A percentile compares a stretch with the other conserved stretches of the same genome.
phyloP scores from a whole-genome alignment of 1,140 invertebrate genomes.

The Penaeus japonicus region DNA sequence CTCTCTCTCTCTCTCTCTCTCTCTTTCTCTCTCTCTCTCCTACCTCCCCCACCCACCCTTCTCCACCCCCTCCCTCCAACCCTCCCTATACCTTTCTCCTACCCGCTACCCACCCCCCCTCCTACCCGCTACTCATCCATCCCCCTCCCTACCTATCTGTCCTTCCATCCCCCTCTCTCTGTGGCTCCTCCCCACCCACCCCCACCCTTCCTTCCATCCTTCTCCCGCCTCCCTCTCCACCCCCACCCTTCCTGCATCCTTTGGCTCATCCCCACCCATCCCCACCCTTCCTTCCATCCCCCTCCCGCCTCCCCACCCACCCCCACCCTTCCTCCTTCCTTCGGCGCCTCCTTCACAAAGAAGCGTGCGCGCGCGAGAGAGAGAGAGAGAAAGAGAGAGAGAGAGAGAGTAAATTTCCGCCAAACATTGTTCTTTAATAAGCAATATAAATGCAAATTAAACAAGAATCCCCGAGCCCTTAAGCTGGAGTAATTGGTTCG shows the following conservation, averaged over 20 bases:
- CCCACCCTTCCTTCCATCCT: no score
- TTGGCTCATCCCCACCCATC: no score
- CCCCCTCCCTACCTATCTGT: no score
- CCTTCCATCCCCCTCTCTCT: no score
- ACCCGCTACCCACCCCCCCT: neutral
- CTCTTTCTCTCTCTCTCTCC: neutral
- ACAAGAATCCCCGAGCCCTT: neutral
- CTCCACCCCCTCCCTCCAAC: neutral
- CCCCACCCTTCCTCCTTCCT: no score
- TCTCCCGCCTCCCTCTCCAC: no score
- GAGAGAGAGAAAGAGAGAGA: conserved; percentile 9
- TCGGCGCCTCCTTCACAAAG: no score
- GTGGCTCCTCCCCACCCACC: no score
- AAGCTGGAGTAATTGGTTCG: neutral
- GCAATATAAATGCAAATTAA: conserved; percentile 24
- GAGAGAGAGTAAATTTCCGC: neutral
- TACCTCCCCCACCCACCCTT: neutral
- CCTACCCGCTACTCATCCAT: neutral
- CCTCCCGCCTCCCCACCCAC: no score
- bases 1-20: neutral
- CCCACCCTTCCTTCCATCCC: no score
- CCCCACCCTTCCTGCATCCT: no score
- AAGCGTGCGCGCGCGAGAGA: neutral
- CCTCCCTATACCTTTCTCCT: no score
- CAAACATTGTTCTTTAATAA: neutral